phyloP scores from a whole-genome alignment of 1,140 invertebrate species.

The Pachypsylla venusta region DNA sequence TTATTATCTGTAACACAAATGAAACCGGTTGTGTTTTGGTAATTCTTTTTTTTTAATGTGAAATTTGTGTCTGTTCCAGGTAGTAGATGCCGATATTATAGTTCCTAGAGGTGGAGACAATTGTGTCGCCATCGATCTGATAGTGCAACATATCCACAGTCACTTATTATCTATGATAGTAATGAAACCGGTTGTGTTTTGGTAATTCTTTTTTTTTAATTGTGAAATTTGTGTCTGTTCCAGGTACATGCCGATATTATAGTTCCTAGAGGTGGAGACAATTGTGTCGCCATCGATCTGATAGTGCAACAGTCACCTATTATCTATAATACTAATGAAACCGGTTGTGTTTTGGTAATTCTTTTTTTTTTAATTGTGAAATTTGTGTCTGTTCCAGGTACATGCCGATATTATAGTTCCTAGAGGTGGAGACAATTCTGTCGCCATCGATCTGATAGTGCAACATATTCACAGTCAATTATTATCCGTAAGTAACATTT shows the following conservation, averaged over 20 bases:
- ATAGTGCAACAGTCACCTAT: slow-evolving; percentile 99
- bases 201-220: no score
- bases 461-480: slow-evolving; percentile 94
- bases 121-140: slow-evolving; percentile 89
- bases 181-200: no score
- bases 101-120: slow-evolving; percentile 90
- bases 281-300: slow-evolving; percentile 89
- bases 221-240: no score
- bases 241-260: slow-evolving; percentile 66
- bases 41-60: no score
- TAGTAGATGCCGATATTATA: slow-evolving; percentile 72
- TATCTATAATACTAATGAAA: no score
- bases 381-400: no score
- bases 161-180: slow-evolving; percentile 78
- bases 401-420: slow-evolving; percentile 83
- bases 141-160: slow-evolving; percentile 93
- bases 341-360: no score
- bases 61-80: no score
- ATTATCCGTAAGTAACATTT: slow-evolving; percentile 47
- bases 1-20: slow-evolving; percentile 74
- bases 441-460: slow-evolving; percentile 94
- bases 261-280: slow-evolving; percentile 85
- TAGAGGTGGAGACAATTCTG: slow-evolving; percentile 87
- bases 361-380: no score
- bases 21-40: no score